Conservation (phyloP, 92 coral and sea anemone genomes). For the Pocillopora grandis region DNA sequence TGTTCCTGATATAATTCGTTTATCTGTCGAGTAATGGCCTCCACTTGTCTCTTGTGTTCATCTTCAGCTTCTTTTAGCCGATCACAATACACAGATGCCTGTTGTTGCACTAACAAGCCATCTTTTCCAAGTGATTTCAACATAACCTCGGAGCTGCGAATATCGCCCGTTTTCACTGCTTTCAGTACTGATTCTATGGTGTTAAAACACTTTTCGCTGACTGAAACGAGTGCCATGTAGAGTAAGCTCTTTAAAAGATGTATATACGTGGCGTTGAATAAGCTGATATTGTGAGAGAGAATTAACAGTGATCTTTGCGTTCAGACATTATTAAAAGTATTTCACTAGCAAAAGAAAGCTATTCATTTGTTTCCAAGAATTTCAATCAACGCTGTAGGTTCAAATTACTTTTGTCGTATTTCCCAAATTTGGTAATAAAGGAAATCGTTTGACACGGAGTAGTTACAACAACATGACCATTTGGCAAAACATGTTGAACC, state of each 20-base stretch:
- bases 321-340: not conserved
- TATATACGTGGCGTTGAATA: not conserved
- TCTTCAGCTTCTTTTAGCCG: constrained; percentile 22
- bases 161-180: constrained; percentile 50
- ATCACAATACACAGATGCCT: constrained; percentile 17
- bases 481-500: not conserved
- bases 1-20: constrained; percentile 43
- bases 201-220: constrained; percentile 49
- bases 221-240: constrained; percentile 51
- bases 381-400: not conserved
- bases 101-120: constrained; percentile 30
- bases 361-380: not conserved
- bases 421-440: constrained; percentile 9
- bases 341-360: no score
- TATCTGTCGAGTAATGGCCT: constrained; percentile 42
- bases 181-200: constrained; percentile 44
- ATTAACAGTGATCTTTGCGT: not conserved
- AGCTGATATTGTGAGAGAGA: not conserved
- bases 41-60: constrained; percentile 31
- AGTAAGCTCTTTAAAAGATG: not conserved
- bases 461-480: not conserved
- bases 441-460: not conserved
- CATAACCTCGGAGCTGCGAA: constrained; percentile 19
- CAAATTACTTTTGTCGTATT: not conserved
- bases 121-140: constrained; percentile 39